These are phyloP conservation scores for Platycheirus albimanus DNA, from an alignment of 2,888 invertebrate genomes.

Conservation along the genomic window DNA sequence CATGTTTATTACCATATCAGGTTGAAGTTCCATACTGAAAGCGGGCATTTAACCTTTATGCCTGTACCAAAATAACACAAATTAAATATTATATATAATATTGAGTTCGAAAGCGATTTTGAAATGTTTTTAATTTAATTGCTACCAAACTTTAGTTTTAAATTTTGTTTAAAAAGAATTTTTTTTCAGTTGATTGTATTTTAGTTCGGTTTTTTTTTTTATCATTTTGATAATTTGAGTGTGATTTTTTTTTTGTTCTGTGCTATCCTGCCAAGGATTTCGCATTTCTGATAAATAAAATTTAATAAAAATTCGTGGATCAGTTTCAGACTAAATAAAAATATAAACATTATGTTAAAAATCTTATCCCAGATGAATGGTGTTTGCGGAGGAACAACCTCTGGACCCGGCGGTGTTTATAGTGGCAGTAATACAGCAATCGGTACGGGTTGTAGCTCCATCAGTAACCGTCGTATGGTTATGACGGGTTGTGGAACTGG, in stretches of 20 bases:
- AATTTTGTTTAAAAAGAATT: neutral
- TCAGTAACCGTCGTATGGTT: slow-evolving; percentile 76
- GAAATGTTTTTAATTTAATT: too few relatives aligned
- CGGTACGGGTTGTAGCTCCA: slow-evolving; percentile 76
- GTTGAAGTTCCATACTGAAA: too few relatives aligned
- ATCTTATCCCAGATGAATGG: slow-evolving; percentile 74
- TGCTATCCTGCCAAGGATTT: slow-evolving; percentile 54
- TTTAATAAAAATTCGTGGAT: slow-evolving; percentile 55
- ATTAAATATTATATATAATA: neutral
- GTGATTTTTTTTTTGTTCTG: slow-evolving; percentile 19
- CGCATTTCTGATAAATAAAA: slow-evolving; percentile 36
- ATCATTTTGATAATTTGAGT: slow-evolving; percentile 11
- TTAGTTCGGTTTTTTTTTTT: neutral
- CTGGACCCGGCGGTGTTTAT: slow-evolving; percentile 76
- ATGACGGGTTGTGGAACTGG: slow-evolving; percentile 76
- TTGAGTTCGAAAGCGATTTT: neutral
- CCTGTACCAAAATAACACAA: slow-evolving; percentile 60
- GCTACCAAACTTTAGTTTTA: slow-evolving; percentile 17
- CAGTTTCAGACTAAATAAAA: slow-evolving; percentile 67
- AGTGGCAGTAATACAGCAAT: slow-evolving; percentile 77
- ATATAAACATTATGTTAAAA: slow-evolving; percentile 64
- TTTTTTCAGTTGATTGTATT: slow-evolving; percentile 14
- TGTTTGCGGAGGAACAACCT: slow-evolving; percentile 74
- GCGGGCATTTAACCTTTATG: neutral
- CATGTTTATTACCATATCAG: too few relatives aligned